Evolutionary conservation across 2,888 invertebrate genomes (phyloP), one percentile per base, ranked within the genome.

Genomic region (Eueremaeus valkanovi): DNA sequence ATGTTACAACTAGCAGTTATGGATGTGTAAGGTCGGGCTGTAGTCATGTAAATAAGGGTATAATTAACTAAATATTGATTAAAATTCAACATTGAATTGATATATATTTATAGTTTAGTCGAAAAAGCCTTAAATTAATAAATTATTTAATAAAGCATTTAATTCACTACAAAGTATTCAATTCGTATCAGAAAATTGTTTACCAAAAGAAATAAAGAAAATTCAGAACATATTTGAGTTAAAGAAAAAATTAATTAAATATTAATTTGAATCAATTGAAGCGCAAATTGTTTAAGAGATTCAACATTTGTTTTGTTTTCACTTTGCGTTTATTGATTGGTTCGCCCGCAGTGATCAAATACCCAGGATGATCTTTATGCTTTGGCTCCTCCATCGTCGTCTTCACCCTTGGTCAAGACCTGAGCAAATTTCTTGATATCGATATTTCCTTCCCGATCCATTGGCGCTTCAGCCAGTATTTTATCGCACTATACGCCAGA

Each of bases 401-500:
- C 92, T 81, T 92, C 92, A 80, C 88, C 90, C 85, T 90, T 89
- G 85, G 92, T 93, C 81, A 92, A 92, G 82, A 94, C 88, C 89
- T 93, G 91, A 85, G 90, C 87, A 86, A 93, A 89, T 85, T 90
- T 91, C 81, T 85, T 86, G 85, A 93, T 92, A 87, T 94, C 93
- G 84, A 94, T 93, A 87, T 88, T 89, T 84, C 93, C 93, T 83
- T 91, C 90, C 85, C 92, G 92, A 85, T 94, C 94, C 84, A 94
- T 92, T 73, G 81, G 81, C 90, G 95, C 92, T 86, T 92, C 91
- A 86, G 93, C 93, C 86, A 90, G 93, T 79, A 93, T 93, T 84
- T 94, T 93, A 85, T 93, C 92, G 82, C 77, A 72, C 78, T 79
- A 51, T n/a, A 21, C 1, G n/a, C 3, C 2, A 1, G 21, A 18